Evolutionary conservation across 1,140 invertebrate genomes (phyloP).

Genomic region (Eufriesea mexicana): DNA sequence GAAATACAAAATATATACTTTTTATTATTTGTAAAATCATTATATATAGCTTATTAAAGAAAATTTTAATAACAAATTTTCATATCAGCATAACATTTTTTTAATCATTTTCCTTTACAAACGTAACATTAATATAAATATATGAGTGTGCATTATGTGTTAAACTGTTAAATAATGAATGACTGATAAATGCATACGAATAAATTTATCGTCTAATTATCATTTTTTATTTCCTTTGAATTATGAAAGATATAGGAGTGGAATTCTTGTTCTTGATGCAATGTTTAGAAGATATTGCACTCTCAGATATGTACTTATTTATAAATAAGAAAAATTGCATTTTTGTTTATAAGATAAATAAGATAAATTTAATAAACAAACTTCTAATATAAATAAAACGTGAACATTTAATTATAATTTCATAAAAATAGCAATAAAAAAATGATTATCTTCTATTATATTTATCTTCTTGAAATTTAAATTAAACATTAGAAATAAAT

Average conservation of each 20-base stretch:
- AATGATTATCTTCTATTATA: neutral
- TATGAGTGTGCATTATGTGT: neutral
- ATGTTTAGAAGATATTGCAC: constrained; percentile 60
- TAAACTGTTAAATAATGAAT: constrained; percentile 9
- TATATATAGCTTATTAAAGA: constrained; percentile 1
- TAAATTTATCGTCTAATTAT: constrained; percentile 51
- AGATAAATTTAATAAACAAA: neutral
- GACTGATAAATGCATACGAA: constrained; percentile 26
- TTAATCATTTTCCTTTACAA: neutral
- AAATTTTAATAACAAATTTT: constrained; percentile 3
- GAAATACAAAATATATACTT: neutral
- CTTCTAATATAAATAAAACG: neutral
- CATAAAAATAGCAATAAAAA: neutral
- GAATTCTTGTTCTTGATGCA: constrained; percentile 69
- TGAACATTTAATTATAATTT: neutral
- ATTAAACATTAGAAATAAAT: neutral
- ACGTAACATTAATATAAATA: neutral
- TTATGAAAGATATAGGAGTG: constrained; percentile 41
- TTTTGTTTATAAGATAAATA: neutral
- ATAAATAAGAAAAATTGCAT: neutral
- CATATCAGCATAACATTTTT: neutral
- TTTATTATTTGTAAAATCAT: neutral
- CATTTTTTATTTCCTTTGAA: constrained; percentile 35
- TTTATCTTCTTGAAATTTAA: neutral
- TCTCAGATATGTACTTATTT: constrained; percentile 28